These are phyloP conservation scores for Steatornis caripensis DNA, from an alignment of 2,113 vertebrate species.

Conservation along the genomic window DNA sequence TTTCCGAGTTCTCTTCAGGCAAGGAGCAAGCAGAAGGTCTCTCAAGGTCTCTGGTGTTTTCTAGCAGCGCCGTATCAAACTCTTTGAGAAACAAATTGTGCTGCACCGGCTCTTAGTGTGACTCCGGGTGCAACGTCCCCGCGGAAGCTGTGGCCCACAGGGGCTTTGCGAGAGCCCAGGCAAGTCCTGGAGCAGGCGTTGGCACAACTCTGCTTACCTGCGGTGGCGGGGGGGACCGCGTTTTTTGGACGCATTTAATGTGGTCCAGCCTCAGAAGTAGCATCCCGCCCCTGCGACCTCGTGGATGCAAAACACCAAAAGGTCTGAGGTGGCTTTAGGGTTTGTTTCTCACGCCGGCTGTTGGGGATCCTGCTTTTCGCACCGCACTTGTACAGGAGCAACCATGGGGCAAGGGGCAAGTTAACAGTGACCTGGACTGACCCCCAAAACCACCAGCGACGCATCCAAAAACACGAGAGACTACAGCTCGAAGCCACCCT, in stretches of 20 bases:
- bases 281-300: no score
- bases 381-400: no score
- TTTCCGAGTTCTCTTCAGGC: not conserved
- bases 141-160: not conserved
- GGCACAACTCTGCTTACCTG: not conserved
- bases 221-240: no score
- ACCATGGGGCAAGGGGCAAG: no score
- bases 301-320: not conserved
- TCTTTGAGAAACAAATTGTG: rapidly evolving
- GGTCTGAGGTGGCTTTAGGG: not conserved
- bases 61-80: not conserved
- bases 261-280: not conserved
- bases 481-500: not conserved
- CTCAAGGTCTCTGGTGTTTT: not conserved
- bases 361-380: not conserved
- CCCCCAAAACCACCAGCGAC: not conserved
- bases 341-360: not conserved
- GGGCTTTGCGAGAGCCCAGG: rapidly evolving
- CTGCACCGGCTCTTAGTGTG: no score
- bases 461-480: no score
- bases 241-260: not conserved
- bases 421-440: not conserved
- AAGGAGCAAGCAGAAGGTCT: not conserved
- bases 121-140: rapidly evolving
- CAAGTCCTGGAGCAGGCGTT: rapidly evolving